These are phyloP conservation scores for Dichetophora obliterata DNA, from an alignment of 2,888 invertebrate genomes.

Conservation along the genomic window DNA sequence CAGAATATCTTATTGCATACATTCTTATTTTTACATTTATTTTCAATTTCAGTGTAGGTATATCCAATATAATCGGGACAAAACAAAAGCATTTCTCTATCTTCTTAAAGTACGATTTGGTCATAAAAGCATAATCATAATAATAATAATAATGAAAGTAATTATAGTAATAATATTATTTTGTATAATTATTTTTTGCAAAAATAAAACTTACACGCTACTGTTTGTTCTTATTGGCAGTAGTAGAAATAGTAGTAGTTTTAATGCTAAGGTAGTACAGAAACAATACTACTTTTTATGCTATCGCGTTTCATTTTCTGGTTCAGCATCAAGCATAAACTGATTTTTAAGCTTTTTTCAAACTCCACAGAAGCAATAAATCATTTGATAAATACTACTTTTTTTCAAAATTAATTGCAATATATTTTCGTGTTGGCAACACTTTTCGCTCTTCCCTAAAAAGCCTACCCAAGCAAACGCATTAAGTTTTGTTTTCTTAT, in stretches of 20 bases:
- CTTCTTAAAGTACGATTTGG: background rate
- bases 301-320: constrained; percentile 52
- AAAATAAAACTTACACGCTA: constrained; percentile 62
- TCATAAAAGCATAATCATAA: background rate
- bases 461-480: constrained; percentile 65
- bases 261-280: constrained; percentile 38
- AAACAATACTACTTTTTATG: constrained; percentile 48
- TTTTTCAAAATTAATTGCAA: background rate
- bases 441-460: constrained; percentile 20
- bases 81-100: background rate
- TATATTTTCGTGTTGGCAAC: constrained; percentile 12
- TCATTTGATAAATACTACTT: background rate
- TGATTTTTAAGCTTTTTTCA: constrained; percentile 24
- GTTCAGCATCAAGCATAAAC: constrained; percentile 51
- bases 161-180: background rate
- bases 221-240: constrained; percentile 70
- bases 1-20: constrained; percentile 58
- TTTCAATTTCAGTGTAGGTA: background rate
- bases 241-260: constrained; percentile 57
- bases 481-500: constrained; percentile 26
- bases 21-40: background rate
- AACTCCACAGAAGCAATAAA: constrained; percentile 20
- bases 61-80: background rate
- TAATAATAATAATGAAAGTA: background rate
- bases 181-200: constrained; percentile 27